These are phyloP conservation scores for Mythimna pallens DNA, from an alignment of 2,888 invertebrate species.

Conservation along the genomic window DNA sequence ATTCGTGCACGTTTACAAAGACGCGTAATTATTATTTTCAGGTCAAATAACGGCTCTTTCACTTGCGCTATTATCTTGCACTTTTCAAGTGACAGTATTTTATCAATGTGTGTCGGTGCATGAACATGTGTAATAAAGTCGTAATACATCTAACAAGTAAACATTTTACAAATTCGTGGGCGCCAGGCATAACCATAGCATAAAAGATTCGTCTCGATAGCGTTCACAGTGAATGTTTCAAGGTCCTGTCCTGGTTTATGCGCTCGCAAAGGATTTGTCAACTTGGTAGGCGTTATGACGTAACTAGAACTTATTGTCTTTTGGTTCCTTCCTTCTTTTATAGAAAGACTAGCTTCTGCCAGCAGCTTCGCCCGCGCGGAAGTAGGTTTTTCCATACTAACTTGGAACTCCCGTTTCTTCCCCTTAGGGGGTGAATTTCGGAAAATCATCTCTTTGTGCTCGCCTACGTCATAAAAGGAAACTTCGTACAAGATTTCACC, in stretches of 20 bases:
- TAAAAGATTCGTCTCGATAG: slow-evolving; percentile 87
- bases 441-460: too few species aligned
- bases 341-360: background rate
- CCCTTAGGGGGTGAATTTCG: too few species aligned
- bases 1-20: slow-evolving; percentile 58
- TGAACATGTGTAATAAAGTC: slow-evolving; percentile 22
- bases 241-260: slow-evolving; percentile 88
- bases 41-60: slow-evolving; percentile 65
- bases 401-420: too few species aligned
- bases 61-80: slow-evolving; percentile 56
- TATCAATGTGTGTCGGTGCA: slow-evolving; percentile 25
- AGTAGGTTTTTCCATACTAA: too few species aligned
- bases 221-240: slow-evolving; percentile 88
- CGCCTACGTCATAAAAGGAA: too few species aligned
- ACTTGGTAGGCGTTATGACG: slow-evolving; percentile 85
- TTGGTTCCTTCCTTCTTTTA: slow-evolving; percentile 60
- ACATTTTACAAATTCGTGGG: slow-evolving; percentile 79
- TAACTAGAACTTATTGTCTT: slow-evolving; percentile 77
- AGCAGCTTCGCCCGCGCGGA: too few species aligned
- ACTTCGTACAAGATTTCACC: too few species aligned
- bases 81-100: slow-evolving; percentile 23
- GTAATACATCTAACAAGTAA: slow-evolving; percentile 51
- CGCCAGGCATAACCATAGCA: slow-evolving; percentile 78
- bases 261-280: slow-evolving; percentile 88
- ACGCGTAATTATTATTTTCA: slow-evolving; percentile 61